Conservation (phyloP, 2,888 invertebrate species). For the Ptychoptera albimana region DNA sequence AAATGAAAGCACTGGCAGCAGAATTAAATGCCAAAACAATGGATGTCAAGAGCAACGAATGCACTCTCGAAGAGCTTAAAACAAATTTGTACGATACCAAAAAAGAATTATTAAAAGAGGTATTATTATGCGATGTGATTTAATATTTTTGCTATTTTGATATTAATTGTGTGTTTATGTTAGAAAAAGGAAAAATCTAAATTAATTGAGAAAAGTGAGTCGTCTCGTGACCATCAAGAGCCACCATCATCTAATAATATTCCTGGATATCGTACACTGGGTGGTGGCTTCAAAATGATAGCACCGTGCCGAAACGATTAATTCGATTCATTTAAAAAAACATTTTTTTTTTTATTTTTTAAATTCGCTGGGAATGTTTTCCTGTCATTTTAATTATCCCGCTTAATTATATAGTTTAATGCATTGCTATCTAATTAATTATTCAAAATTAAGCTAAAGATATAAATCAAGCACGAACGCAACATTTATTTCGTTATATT, state of each 20-base stretch:
- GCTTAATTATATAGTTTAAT: no score
- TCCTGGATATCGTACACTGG: constrained; percentile 13
- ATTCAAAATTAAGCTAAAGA: no score
- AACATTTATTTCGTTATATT: no score
- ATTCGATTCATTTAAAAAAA: not conserved
- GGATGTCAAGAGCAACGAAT: constrained; percentile 22
- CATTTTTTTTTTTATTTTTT: no score
- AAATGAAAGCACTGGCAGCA: constrained; percentile 21
- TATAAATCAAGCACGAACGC: no score
- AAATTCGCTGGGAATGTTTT: no score
- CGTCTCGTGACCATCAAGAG: not conserved
- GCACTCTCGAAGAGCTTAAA: constrained; percentile 20
- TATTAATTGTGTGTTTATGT: not conserved
- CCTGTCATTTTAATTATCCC: no score
- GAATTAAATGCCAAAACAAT: constrained; percentile 24
- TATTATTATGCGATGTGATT: not conserved
- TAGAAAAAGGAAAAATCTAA: constrained; percentile 8
- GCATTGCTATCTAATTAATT: no score
- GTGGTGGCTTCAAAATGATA: constrained; percentile 21
- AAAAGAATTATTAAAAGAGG: constrained; percentile 15
- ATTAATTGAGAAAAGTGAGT: constrained; percentile 2
- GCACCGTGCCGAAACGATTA: not conserved
- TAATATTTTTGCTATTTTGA: not conserved
- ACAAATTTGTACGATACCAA: constrained; percentile 20
- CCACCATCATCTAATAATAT: not conserved